Evolutionary conservation across 2,888 invertebrate species (phyloP), one percentile per base, ranked within the genome.

Genomic region (Agonopterix heracliana): DNA sequence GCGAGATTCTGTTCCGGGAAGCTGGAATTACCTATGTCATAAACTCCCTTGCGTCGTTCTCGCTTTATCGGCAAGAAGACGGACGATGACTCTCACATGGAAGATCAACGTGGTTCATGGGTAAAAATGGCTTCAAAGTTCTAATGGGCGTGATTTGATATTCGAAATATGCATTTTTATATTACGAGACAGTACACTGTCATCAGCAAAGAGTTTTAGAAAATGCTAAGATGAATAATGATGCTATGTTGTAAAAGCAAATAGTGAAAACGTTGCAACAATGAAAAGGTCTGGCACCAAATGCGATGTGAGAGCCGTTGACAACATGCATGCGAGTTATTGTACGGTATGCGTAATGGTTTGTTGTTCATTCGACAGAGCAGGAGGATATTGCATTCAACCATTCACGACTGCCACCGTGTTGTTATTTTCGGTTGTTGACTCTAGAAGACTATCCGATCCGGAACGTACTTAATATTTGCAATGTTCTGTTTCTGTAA

Each of bases 221-320:
- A 51, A 51, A 45, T 14, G 26, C 45, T 45, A 45, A 48, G 38
- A 51, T 45, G 50, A 47, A 46, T 43, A 47, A 50, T 44, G 45
- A 44, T 26, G 42, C 49, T 53, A 54, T 51, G 62, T 59, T 59
- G 63, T 50, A 60, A 61, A 63, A 54, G 48, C 56, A 63, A 64
- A 68, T 59, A 59, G 70, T 72, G 68, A 75, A 74, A 77, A 65
- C 66, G 47, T 60, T 56, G 45, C 56, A 74, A 80, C 79, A 83
- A 80, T 79, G 60, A 79, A 83, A 80, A 78, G 60, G 64, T 50
- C 62, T 60, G 64, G 62, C 63, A 60, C 67, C 64, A 68, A 76
- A 70, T 69, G 64, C 61, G 59, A 69, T 74, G 76, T 74, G 78
- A 81, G 76, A 81, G 78, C 70, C 59, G 67, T 61, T 59, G 45